Conservation (phyloP, 1,140 invertebrate species). For the Theocolax elegans region DNA sequence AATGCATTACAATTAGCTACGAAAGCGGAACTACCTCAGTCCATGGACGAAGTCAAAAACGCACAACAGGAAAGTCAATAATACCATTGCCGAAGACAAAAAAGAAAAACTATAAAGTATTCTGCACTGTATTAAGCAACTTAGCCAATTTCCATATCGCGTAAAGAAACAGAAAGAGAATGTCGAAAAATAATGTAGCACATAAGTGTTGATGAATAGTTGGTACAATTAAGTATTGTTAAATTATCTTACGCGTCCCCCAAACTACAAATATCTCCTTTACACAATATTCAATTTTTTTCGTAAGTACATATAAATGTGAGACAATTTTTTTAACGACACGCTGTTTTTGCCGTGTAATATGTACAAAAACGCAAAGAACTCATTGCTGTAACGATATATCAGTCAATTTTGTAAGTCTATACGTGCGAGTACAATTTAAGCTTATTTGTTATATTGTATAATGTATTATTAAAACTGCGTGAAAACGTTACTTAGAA, state of each 20-base stretch:
- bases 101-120: conserved; percentile 49
- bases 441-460: conserved; percentile 40
- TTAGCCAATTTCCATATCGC: conserved; percentile 56
- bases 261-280: too few relatives aligned
- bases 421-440: conserved; percentile 33
- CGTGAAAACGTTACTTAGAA: conserved; percentile 13
- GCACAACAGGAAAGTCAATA: conserved; percentile 56
- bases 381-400: background rate
- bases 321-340: conserved; percentile 21
- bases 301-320: too few relatives aligned
- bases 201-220: conserved; percentile 40
- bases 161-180: conserved; percentile 35
- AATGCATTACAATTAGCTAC: conserved; percentile 65
- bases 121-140: conserved; percentile 54
- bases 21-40: conserved; percentile 67
- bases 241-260: too few relatives aligned
- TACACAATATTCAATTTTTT: conserved; percentile 12
- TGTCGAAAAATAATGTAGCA: conserved; percentile 29
- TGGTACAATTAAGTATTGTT: conserved; percentile 49
- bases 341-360: conserved; percentile 3
- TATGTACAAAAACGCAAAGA: conserved; percentile 31
- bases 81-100: conserved; percentile 48
- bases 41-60: conserved; percentile 47
- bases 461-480: too few relatives aligned
- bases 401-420: conserved; percentile 41